Evolutionary conservation across 1,140 invertebrate species (phyloP), one percentile per base, ranked within the genome.

Genomic region (Drosophila eugracilis): DNA sequence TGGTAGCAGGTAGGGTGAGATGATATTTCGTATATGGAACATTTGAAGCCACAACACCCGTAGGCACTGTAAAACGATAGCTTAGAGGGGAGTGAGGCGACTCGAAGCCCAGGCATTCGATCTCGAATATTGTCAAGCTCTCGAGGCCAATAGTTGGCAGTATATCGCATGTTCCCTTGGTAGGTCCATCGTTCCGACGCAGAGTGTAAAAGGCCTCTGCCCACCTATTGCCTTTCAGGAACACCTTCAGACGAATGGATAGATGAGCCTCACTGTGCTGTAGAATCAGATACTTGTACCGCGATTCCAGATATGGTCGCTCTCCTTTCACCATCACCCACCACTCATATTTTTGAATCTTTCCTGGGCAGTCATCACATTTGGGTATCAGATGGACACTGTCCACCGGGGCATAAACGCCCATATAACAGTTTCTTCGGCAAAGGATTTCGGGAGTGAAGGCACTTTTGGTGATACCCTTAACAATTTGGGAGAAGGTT

Each of bases 401-500:
- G 0, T 75, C 45, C 0, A 19, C 0, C 0, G 70, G 15, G 1
- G 44, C 19, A 14, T 36, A 75, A 1, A 50, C 9, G 0, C 39
- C 22, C 4, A 50, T 1, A 3, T 4, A 14, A 21, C 71, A 75
- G 34, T 75, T 75, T 0, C 36, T n/a, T 0, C 5, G 7, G 44
- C 71, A 75, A 0, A 5, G 0, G 9, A 75, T 75, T 7, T 75
- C 21, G 0, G 50, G 50, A 1, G 58, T 44, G 1, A 75, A 10
- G 0, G 44, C 50, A 0, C 5, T 1, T 1, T 3, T 6, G 1
- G 22, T 7, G 17, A 39, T 32, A 1, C 48, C 71, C 6, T 3
- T 5, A 2, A 75, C 0, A 14, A 32, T 4, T 14, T 75, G 71
- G 3, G 12, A 2, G 1, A 15, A 6, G 5, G 44, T 49, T 1